These are phyloP conservation scores for Lasioglossum calceatum DNA, from an alignment of 2,888 invertebrate genomes.

Conservation along the genomic window DNA sequence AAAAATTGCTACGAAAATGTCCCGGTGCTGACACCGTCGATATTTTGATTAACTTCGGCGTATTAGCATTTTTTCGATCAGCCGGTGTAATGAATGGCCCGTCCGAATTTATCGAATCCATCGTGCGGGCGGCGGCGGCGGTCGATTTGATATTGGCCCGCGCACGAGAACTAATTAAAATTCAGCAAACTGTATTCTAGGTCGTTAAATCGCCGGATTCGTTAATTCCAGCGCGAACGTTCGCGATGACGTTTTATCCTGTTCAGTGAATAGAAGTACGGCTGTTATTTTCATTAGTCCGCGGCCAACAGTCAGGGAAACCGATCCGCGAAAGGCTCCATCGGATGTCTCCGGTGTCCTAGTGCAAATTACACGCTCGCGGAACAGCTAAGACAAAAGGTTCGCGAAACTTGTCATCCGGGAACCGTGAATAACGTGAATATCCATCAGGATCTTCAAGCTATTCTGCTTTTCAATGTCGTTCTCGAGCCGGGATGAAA, in stretches of 20 bases:
- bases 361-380: not conserved
- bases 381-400: not conserved
- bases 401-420: not conserved
- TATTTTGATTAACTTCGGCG: not conserved
- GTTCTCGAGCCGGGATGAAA: not conserved
- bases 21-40: not conserved
- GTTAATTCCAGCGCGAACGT: not conserved
- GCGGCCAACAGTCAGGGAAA: not conserved
- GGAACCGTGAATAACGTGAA: constrained; percentile 18
- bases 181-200: constrained; percentile 11
- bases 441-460: constrained; percentile 15
- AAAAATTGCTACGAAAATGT: not conserved
- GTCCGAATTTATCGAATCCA: constrained; percentile 11
- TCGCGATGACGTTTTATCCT: not conserved
- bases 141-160: constrained; percentile 1
- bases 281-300: not conserved
- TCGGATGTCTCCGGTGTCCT: not conserved
- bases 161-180: constrained; percentile 8
- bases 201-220: constrained; percentile 7
- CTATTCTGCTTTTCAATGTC: not conserved
- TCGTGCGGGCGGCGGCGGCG: not conserved
- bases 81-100: constrained; percentile 6
- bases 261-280: not conserved
- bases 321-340: not conserved
- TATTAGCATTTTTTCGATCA: constrained; percentile 12